Evolutionary conservation across 2,797 vertebrate genomes (phyloP), one percentile per base, ranked within the genome.

Genomic region (Darevskia nairensis): DNA sequence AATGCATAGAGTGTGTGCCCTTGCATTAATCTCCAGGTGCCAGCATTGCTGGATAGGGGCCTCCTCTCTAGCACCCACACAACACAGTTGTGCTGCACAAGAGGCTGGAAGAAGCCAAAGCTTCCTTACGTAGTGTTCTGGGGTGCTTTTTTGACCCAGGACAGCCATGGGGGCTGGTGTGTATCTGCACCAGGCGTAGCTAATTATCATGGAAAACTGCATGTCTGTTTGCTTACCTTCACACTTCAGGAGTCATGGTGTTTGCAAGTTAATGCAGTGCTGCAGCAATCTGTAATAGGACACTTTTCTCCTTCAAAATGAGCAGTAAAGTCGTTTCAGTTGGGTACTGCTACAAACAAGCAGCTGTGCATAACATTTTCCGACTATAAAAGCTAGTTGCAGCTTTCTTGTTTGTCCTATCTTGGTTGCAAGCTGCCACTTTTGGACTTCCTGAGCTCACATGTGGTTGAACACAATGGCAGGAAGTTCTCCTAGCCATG

Each of bases 381-480:
- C 5, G 29, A 15, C 17, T 25, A 66, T n/a, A 23, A 88, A 75
- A 66, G 27, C 66, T 84, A 44, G 9, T 50, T 39, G 23, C 29
- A 82, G 32, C 78, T 7, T 19, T 86, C 66, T 84, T 35, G 8
- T 0, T 89, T 90, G 72, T 91, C 89, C 83, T 76, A 27, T 88
- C 78, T 80, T 68, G 21, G 19, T 87, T 89, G 71, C 23, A 72
- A 88, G 32, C 59, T 0, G 0, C 0, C 79, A 85, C 1, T 10
- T 78, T 89, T 92, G 0, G 0, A 81, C 90, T 90, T 90, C 69
- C 85, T 90, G 89, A 75, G 90, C 86, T 83, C 46, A 32, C 46
- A 78, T 44, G 82, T 72, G 85, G 88, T 41, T 78, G 78, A 59
- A 2, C 50, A 89, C 86, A 92, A 84, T 82, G 74, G 84, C 84